phyloP scores from a whole-genome alignment of 2,797 vertebrate genomes.

The Podarcis siculus region DNA sequence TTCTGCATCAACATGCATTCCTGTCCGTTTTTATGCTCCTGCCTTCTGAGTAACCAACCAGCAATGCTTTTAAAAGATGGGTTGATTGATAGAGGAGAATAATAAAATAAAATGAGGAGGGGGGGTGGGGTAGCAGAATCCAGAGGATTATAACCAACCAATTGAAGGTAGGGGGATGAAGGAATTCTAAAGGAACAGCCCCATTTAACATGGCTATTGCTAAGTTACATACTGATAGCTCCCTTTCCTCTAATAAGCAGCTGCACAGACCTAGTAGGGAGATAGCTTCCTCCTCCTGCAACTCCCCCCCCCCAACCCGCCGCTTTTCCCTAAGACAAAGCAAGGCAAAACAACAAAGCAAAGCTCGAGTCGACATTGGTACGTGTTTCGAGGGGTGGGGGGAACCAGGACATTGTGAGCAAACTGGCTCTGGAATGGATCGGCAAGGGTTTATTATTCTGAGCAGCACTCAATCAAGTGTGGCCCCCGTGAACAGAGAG shows the following conservation, averaged over 20 bases:
- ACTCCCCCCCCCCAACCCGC: neutral
- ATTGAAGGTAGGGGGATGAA: constrained; percentile 23
- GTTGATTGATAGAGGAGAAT: constrained; percentile 58
- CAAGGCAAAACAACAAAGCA: constrained; percentile 48
- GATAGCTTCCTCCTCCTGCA: constrained; percentile 38
- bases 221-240: constrained; percentile 37
- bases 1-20: constrained; percentile 4
- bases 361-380: constrained; percentile 58
- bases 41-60: constrained; percentile 49
- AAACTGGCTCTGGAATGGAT: constrained; percentile 81
- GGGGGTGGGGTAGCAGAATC: neutral
- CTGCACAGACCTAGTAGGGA: constrained; percentile 46
- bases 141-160: constrained; percentile 54
- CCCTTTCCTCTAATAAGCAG: constrained; percentile 54
- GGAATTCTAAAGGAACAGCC: constrained; percentile 37
- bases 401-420: constrained; percentile 70
- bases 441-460: constrained; percentile 93
- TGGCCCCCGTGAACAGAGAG: constrained; percentile 91
- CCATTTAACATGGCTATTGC: neutral
- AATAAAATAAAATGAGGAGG: constrained; percentile 26
- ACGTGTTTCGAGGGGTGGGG: constrained; percentile 43
- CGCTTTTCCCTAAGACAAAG: constrained; percentile 51
- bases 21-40: constrained; percentile 42
- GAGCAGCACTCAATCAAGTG: constrained; percentile 93
- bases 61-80: constrained; percentile 58